These are phyloP conservation scores for Sebastes steindachneri DNA, from an alignment of 2,797 vertebrate genomes.

Conservation along the genomic window DNA sequence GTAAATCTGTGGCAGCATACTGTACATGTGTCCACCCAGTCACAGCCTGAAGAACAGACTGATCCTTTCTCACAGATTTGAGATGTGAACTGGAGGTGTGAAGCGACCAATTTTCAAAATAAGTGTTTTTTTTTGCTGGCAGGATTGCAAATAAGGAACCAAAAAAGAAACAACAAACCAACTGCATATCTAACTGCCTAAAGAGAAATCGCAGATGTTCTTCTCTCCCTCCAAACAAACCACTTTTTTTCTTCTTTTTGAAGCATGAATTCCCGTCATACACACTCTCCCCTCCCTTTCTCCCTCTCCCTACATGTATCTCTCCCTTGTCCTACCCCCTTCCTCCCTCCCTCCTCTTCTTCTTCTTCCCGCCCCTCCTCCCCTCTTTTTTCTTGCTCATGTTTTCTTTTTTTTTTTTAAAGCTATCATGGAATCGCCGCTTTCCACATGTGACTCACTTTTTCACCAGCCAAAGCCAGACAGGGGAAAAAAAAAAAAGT, in stretches of 20 bases:
- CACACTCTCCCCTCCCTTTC: slow-evolving; percentile 15
- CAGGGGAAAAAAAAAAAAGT: slow-evolving; percentile 54
- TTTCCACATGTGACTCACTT: slow-evolving; percentile 83
- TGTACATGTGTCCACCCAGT: slow-evolving; percentile 22
- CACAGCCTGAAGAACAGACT: slow-evolving; percentile 46
- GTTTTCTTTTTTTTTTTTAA: slow-evolving; percentile 47
- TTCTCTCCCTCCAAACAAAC: slow-evolving; percentile 63
- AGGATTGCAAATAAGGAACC: slow-evolving; percentile 33
- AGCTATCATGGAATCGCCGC: slow-evolving; percentile 67
- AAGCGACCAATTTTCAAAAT: slow-evolving; percentile 55
- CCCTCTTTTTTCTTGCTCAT: slow-evolving; percentile 44
- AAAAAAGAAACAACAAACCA: slow-evolving; percentile 34
- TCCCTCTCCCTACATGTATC: slow-evolving; percentile 52
- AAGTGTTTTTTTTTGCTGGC: slow-evolving; percentile 30
- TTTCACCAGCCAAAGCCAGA: slow-evolving; percentile 78
- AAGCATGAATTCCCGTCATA: slow-evolving; percentile 67
- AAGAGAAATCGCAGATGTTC: slow-evolving; percentile 75
- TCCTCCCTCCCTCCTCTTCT: slow-evolving; percentile 16
- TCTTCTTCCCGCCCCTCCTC: slow-evolving; percentile 47
- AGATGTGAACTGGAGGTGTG: slow-evolving; percentile 66
- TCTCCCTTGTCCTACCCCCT: slow-evolving; percentile 53
- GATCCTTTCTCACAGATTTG: slow-evolving; percentile 46
- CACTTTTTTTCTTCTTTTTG: slow-evolving; percentile 70
- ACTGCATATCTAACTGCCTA: slow-evolving; percentile 53
- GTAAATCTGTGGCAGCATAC: background rate